Evolutionary conservation across 2,797 vertebrate genomes (phyloP).

Genomic region (Eulemur mongoz): DNA sequence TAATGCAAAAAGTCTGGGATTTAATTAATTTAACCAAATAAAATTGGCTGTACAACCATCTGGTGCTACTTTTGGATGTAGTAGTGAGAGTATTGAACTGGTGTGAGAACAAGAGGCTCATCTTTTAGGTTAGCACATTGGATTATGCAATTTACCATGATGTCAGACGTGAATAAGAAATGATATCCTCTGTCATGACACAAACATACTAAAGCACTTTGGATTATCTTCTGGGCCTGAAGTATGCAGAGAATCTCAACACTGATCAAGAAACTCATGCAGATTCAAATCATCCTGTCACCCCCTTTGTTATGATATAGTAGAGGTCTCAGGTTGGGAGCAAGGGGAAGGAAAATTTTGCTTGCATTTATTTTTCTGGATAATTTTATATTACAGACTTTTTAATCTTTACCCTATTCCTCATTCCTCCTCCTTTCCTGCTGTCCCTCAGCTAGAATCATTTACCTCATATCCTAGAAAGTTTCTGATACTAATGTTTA

Average conservation of each 20-base stretch:
- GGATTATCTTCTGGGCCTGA: neutral
- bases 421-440: neutral
- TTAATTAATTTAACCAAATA: constrained; percentile 48
- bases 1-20: neutral
- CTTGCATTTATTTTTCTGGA: neutral
- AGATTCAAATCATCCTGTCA: neutral
- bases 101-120: neutral
- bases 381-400: neutral
- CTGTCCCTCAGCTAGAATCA: neutral
- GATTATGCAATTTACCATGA: neutral
- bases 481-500: neutral
- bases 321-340: neutral
- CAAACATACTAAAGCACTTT: neutral
- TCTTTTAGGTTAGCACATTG: neutral
- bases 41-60: neutral
- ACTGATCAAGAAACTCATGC: neutral
- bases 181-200: neutral
- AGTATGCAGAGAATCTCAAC: neutral
- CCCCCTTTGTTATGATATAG: neutral
- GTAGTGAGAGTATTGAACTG: neutral
- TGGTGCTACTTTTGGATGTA: neutral
- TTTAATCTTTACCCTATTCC: neutral
- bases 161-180: neutral
- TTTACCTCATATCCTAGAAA: neutral
- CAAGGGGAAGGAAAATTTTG: neutral